Evolutionary conservation across 2,113 vertebrate genomes (phyloP), one percentile per base, ranked within the genome.

Genomic region (Piprites chloris): DNA sequence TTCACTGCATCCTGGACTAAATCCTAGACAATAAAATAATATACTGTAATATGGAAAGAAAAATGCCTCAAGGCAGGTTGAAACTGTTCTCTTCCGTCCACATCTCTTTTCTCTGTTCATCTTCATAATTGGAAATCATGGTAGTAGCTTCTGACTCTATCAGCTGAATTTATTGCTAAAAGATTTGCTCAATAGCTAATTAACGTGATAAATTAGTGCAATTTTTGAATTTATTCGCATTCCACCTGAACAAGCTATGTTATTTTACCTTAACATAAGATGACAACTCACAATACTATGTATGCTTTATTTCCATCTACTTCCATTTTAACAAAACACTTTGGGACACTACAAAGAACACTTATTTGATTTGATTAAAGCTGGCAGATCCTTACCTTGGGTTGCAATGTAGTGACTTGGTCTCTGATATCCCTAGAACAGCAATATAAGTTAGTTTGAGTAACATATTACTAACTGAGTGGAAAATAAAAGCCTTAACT

Each of bases 381-480:
- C 28, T 61, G 59, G 14, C 27, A 86, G 67, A 47, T 67, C 89
- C 98, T 98, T 98, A 99, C 99, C 99, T 98, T 99, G 99, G 59
- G 99, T 99, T 74, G 99, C 99, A 90, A 99, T 99, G 97, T 99
- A 99, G 97, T 99, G 99, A 89, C 99, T 99, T 66, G 99, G 99
- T 96, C 99, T 98, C 97, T 99, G 99, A 96, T 99, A 99, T 32
- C 99, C 99, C 99, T 99, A 98, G 91, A 98, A 98, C 28, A 97
- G 93, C 88, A 98, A 96, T 96, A 95, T 85, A 97, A 81, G 53
- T 96, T 93, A 41, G 95, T 98, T 96, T 97, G 97, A 90, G 96
- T 95, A 95, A 52, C 79, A 63, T 44, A 85, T 72, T 87, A 93
- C 21, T 72, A 92, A 78, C 62, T 67, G 39, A 87, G 15, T 26